Evolutionary conservation across 2,113 vertebrate genomes (phyloP).

Genomic region (Thamnaconus septentrionalis): DNA sequence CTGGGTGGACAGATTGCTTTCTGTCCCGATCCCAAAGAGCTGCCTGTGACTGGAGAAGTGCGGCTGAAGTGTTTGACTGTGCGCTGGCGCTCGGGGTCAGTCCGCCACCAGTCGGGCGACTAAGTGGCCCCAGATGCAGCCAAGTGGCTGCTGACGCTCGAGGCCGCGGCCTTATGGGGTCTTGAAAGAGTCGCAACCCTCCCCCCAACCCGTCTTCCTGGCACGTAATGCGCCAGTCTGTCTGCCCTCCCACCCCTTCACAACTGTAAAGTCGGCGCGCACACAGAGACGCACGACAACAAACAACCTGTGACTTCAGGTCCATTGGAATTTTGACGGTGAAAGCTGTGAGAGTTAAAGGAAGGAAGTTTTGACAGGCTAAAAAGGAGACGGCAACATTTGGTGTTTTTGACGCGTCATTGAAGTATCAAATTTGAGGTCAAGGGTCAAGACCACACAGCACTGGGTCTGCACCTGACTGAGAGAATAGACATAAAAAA

Average conservation of each 20-base stretch:
- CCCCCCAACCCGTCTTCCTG: conserved; percentile 12
- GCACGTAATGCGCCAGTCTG: conserved; percentile 6
- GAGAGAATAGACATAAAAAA: no score
- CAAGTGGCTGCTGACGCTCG: conserved; percentile 4
- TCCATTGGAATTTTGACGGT: no score
- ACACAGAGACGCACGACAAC: no score
- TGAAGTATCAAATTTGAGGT: no score
- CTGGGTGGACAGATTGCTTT: conserved; percentile 60
- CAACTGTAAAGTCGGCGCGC: background rate
- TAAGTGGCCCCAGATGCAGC: conserved; percentile 59
- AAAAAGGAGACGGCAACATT: no score
- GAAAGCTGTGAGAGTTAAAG: no score
- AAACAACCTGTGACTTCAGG: no score
- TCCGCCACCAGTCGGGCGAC: conserved; percentile 30
- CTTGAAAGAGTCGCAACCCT: no score
- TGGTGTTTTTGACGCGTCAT: no score
- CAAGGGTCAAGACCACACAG: no score
- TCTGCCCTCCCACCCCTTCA: background rate
- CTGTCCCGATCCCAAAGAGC: conserved; percentile 26
- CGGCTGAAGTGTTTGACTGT: conserved; percentile 20
- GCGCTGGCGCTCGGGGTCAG: conserved; percentile 29
- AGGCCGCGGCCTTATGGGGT: conserved; percentile 21
- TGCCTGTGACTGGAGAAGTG: conserved; percentile 17
- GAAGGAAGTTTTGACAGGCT: no score
- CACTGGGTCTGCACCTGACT: no score